Evolutionary conservation across 2,888 invertebrate genomes (phyloP).

Genomic region (Myopa tessellatipennis): DNA sequence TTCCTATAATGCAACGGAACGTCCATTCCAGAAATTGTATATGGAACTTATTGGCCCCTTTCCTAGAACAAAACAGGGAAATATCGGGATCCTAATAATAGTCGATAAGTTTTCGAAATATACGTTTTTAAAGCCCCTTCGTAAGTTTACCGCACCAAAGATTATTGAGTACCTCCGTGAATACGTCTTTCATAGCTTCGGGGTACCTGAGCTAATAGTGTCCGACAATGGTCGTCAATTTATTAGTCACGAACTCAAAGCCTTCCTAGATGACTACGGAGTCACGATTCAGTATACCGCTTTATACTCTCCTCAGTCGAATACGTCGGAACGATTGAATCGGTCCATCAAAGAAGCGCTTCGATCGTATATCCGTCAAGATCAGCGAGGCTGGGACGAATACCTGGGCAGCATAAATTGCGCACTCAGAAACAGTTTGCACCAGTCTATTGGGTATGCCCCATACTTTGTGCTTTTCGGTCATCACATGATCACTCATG

Average conservation of each 20-base stretch:
- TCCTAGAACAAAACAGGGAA: constrained; percentile 17
- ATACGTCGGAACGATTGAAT: constrained; percentile 21
- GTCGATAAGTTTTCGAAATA: constrained; percentile 33
- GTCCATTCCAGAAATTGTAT: constrained; percentile 35
- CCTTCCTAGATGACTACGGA: not conserved
- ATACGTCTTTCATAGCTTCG: not conserved
- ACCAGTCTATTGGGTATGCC: constrained; percentile 8
- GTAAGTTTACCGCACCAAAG: not conserved
- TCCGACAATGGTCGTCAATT: constrained; percentile 30
- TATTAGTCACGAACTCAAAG: not conserved
- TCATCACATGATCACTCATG: constrained; percentile 17
- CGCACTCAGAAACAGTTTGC: constrained; percentile 17
- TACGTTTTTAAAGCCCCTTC: constrained; percentile 27
- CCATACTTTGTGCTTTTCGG: constrained; percentile 30
- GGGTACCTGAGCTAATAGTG: constrained; percentile 26
- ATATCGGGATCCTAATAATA: constrained; percentile 36
- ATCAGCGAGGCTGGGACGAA: constrained; percentile 22
- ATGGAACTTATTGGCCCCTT: constrained; percentile 36
- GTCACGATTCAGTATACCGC: constrained; percentile 13
- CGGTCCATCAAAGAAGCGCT: constrained; percentile 17
- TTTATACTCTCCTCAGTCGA: not conserved
- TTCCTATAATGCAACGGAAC: not conserved
- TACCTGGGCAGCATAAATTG: constrained; percentile 17
- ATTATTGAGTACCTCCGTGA: not conserved
- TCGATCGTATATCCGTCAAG: not conserved